phyloP scores from a whole-genome alignment of 2,888 invertebrate genomes.

The Pseudoips prasinana region DNA sequence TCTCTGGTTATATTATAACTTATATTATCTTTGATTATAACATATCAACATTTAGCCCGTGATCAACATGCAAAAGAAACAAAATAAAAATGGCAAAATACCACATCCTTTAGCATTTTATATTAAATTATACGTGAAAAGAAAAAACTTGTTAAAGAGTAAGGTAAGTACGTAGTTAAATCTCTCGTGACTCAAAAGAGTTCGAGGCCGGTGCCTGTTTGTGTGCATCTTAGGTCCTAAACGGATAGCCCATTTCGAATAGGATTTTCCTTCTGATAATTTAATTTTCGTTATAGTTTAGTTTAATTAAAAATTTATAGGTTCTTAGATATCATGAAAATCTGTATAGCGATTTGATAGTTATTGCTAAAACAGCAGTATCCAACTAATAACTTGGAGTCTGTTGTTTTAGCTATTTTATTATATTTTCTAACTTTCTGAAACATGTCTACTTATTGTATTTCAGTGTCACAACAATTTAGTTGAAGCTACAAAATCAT shows the following conservation, averaged over 20 bases:
- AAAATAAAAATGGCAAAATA: constrained; percentile 21
- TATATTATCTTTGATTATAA: too few relatives aligned
- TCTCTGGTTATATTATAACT: too few relatives aligned
- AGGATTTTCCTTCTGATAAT: not conserved
- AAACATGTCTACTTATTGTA: constrained; percentile 3
- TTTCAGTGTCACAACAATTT: constrained; percentile 39
- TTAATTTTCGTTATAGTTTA: not conserved
- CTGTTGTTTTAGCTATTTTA: not conserved
- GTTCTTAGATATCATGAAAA: not conserved
- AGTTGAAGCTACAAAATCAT: constrained; percentile 55
- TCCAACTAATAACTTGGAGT: too few relatives aligned
- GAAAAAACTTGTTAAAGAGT: constrained; percentile 28
- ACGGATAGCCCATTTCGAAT: not conserved
- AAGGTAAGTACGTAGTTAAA: constrained; percentile 35
- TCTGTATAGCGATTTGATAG: too few relatives aligned
- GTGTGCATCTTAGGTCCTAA: not conserved
- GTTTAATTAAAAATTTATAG: not conserved
- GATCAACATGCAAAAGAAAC: constrained; percentile 12
- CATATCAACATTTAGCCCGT: too few relatives aligned
- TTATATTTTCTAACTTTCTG: not conserved
- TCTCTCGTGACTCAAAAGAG: too few relatives aligned
- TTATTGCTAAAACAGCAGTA: too few relatives aligned
- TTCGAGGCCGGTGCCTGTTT: too few relatives aligned
- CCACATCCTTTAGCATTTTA: constrained; percentile 47
- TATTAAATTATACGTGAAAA: constrained; percentile 51